Percentiles rank a stretch among this genome's conserved stretches.
Evolutionary conservation across 2,113 vertebrate species (phyloP).

Genomic region (Pseudopodoces humilis): DNA sequence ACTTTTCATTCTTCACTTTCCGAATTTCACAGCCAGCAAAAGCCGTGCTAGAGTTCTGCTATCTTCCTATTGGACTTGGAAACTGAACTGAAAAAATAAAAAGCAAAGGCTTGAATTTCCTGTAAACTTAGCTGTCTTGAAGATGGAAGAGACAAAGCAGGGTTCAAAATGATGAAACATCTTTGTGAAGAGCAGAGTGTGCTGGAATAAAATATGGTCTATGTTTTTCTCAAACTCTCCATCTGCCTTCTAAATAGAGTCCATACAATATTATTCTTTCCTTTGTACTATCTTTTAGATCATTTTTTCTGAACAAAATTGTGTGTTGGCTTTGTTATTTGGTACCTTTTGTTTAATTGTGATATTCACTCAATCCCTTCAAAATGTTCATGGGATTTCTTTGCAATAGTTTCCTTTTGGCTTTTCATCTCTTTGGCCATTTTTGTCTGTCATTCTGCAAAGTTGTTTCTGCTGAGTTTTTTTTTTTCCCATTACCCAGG

Average conservation of each 20-base stretch:
- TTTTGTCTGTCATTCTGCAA: neutral
- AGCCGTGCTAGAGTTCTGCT: neutral
- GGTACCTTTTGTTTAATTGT: neutral
- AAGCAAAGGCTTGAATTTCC: neutral
- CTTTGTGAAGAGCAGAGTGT: neutral
- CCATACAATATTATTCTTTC: neutral
- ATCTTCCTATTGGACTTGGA: conserved; percentile 7
- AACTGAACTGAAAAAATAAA: neutral
- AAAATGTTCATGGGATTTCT: neutral
- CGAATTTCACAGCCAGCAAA: neutral
- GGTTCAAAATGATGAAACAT: neutral
- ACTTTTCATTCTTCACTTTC: neutral
- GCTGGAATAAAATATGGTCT: neutral
- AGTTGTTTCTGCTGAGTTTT: neutral
- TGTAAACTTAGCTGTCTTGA: neutral
- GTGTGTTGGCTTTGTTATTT: neutral
- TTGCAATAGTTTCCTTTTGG: neutral
- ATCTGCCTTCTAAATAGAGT: neutral
- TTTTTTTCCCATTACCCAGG: neutral
- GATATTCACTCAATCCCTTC: neutral
- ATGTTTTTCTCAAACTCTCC: neutral
- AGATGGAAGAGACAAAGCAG: neutral
- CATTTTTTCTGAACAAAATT: neutral
- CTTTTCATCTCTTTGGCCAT: neutral
- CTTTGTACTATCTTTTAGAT: neutral